These are phyloP conservation scores for Lipophrys pholis DNA, from an alignment of 2,113 vertebrate genomes.

Conservation along the genomic window DNA sequence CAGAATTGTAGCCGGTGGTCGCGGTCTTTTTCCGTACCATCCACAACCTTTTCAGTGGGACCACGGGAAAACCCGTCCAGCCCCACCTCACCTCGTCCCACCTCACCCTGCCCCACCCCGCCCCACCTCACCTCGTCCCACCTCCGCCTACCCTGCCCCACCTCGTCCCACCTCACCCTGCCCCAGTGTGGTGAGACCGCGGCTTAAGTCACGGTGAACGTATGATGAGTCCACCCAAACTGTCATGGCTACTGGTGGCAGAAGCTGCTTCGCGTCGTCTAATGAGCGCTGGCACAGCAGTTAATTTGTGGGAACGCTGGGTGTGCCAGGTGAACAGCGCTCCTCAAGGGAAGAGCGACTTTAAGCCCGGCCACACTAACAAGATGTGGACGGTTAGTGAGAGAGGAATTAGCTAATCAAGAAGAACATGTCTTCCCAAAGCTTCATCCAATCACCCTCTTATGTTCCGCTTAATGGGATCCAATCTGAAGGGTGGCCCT, in stretches of 20 bases:
- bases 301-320: slow-evolving; percentile 6
- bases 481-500: slow-evolving; percentile 55
- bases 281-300: background rate
- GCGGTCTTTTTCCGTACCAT: too few species aligned
- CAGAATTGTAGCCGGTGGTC: too few species aligned
- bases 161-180: too few species aligned
- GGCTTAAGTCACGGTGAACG: too few species aligned
- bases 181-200: too few species aligned
- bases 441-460: slow-evolving; percentile 76
- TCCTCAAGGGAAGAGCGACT: slow-evolving; percentile 32
- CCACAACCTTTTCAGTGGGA: too few species aligned
- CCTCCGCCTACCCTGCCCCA: too few species aligned
- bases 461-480: slow-evolving; percentile 75
- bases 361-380: slow-evolving; percentile 63
- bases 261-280: background rate
- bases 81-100: too few species aligned
- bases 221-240: too few species aligned
- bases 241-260: background rate
- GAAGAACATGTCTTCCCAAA: slow-evolving; percentile 77
- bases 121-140: too few species aligned
- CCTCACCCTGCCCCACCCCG: too few species aligned
- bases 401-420: slow-evolving; percentile 79
- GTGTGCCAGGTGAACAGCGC: background rate
- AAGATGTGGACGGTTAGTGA: slow-evolving; percentile 74
- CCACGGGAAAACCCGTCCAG: too few species aligned